Base-by-base conservation (phyloP, 2,797 vertebrate species). In the Danio aesculapii region DNA sequence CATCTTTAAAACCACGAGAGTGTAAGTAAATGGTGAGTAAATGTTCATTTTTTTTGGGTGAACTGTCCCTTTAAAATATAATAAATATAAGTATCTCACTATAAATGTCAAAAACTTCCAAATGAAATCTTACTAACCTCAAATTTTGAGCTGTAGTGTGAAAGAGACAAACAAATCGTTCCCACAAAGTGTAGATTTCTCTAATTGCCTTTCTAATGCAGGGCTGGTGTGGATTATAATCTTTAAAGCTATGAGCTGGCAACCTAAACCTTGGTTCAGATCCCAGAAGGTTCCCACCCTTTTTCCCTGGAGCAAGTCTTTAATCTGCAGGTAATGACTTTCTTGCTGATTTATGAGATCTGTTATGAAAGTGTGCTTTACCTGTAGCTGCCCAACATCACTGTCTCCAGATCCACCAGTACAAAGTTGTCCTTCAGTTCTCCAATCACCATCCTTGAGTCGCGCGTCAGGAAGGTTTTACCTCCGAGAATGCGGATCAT, bases 331-430 rank as follows among this genome's bases (percentile, higher is more conserved):
- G 8, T 67, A 49, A 67, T 10, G 9, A 9, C 8, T n/a, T 39
- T 77, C 63, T 59, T 44, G 39, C 39, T 53, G 39, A 39, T 50
- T 50, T 47, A 47, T 30, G 17, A 73, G 17, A 39, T 76, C 17
- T 21, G 2, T 55, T 16, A 21, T 21, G 5, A 68, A 68, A 68
- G 6, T 2, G 5, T 52, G 16, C 7, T 66, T 50, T 88, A 97
- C 97, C 96, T 96, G 92, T 96, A 98, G 89, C 93, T 96, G 74
- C 97, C 96, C 0, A 95, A 92, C 86, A 98, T 92, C 81, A 95
- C 96, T 0, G 90, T 92, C 63, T 94, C 87, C 30, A 95, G 91
- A 49, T 98, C 97, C 81, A 97, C 90, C 83, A 98, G 82, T 39
- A 97, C 81, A 76, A 97, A 98, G 76, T 95, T 97, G 79, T 95